Conservation (phyloP, 2,888 invertebrate genomes). For the Aporophyla lueneburgensis region DNA sequence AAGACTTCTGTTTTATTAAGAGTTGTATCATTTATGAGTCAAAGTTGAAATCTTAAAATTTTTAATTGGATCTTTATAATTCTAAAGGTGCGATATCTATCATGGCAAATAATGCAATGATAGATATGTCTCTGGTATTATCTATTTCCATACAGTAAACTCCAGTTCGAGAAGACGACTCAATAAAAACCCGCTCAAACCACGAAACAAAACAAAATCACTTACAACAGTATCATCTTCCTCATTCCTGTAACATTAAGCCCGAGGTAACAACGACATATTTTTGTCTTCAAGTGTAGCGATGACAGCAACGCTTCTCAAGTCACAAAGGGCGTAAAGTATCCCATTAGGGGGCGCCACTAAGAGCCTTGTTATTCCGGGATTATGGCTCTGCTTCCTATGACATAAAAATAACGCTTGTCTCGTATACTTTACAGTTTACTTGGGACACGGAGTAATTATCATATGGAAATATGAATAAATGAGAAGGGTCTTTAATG, state of each 20-base stretch:
- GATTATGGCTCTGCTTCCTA: conserved; percentile 67
- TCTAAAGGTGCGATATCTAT: no score
- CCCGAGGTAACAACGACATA: conserved; percentile 29
- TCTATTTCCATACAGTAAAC: background rate
- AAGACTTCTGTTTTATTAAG: no score
- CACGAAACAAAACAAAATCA: background rate
- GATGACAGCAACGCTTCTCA: conserved; percentile 65
- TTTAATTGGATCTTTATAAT: no score
- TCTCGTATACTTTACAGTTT: conserved; percentile 25
- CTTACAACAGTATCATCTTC: background rate
- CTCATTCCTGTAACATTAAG: conserved; percentile 1
- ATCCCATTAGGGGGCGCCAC: conserved; percentile 70
- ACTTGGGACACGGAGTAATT: conserved; percentile 13
- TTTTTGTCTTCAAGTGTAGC: conserved; percentile 44
- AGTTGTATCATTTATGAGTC: no score
- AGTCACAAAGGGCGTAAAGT: conserved; percentile 71
- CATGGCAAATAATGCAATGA: no score
- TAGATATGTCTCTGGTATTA: background rate
- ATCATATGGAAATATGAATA: conserved; percentile 23
- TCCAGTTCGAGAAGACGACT: background rate
- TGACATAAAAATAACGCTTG: conserved; percentile 61
- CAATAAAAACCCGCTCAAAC: background rate
- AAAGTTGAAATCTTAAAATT: no score
- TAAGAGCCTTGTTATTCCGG: conserved; percentile 73
- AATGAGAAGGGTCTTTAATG: background rate